Conservation (phyloP, 2,113 vertebrate genomes). For the Junco hyemalis region DNA sequence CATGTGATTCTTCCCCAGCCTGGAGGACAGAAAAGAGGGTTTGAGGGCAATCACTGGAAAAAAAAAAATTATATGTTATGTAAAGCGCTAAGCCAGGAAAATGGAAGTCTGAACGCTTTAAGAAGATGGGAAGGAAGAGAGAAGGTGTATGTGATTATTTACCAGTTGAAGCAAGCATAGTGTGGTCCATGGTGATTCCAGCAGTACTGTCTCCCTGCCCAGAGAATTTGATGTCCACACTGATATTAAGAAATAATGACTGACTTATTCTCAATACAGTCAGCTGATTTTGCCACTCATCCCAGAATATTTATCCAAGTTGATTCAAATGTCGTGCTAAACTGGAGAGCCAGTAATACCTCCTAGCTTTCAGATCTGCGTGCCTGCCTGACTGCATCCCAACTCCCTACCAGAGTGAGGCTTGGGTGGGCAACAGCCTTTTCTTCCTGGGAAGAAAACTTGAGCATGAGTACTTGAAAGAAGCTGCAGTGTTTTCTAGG, state of each 20-base stretch:
- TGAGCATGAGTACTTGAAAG: neutral
- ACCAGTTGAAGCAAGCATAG: neutral
- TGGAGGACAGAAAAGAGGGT: neutral
- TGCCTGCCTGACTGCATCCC: neutral
- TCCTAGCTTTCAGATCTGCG: neutral
- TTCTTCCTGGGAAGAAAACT: neutral
- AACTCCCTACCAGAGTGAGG: neutral
- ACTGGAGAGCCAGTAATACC: neutral
- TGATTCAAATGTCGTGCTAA: neutral
- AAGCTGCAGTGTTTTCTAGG: neutral
- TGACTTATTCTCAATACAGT: neutral
- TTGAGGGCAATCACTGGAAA: neutral
- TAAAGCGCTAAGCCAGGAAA: neutral
- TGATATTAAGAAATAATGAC: neutral
- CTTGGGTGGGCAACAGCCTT: fast-evolving
- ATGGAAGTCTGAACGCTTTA: neutral
- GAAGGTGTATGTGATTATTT: neutral
- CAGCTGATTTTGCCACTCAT: neutral
- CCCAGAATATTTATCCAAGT: neutral
- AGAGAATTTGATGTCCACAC: neutral
- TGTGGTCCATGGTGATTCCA: neutral
- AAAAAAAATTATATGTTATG: neutral
- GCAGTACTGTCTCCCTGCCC: neutral
- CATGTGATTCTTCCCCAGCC: neutral
- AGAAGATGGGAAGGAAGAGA: neutral